phyloP scores from a whole-genome alignment of 1,140 invertebrate genomes.

The Lanistes nyassanus region DNA sequence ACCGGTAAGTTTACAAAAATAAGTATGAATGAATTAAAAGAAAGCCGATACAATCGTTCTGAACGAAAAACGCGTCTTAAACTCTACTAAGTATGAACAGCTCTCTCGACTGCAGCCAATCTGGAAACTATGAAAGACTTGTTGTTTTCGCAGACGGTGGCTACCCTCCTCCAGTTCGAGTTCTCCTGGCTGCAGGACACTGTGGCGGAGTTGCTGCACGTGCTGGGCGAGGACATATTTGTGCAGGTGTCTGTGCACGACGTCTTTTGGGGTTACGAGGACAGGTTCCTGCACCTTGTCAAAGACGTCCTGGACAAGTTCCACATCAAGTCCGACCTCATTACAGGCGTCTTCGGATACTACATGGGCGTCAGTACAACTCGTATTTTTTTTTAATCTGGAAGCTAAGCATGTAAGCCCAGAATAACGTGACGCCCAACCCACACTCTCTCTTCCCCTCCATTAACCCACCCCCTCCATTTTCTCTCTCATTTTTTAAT shows the following conservation, averaged over 20 bases:
- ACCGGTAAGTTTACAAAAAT: background rate
- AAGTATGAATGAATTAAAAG: no score
- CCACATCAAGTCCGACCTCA: constrained; percentile 6
- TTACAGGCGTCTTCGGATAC: constrained; percentile 16
- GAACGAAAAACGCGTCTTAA: no score
- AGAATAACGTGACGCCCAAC: no score
- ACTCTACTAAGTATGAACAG: no score
- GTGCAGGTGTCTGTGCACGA: constrained; percentile 38
- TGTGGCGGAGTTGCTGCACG: constrained; percentile 20
- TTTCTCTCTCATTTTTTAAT: no score
- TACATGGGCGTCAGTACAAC: constrained; percentile 22
- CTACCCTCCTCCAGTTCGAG: constrained; percentile 36
- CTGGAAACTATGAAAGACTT: no score
- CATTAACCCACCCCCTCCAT: no score
- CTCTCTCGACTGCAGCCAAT: no score
- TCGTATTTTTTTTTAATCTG: no score
- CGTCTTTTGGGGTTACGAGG: constrained; percentile 50
- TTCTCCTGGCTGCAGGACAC: constrained; percentile 28
- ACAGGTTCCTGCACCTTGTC: constrained; percentile 36
- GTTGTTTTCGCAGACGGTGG: constrained; percentile 39
- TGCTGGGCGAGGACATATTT: constrained; percentile 38
- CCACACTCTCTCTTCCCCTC: no score
- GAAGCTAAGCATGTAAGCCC: no score
- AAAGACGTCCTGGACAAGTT: constrained; percentile 22
- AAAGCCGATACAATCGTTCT: no score